These are phyloP conservation scores for Tympanuchus pallidicinctus DNA, from an alignment of 2,113 vertebrate genomes.

Conservation along the genomic window DNA sequence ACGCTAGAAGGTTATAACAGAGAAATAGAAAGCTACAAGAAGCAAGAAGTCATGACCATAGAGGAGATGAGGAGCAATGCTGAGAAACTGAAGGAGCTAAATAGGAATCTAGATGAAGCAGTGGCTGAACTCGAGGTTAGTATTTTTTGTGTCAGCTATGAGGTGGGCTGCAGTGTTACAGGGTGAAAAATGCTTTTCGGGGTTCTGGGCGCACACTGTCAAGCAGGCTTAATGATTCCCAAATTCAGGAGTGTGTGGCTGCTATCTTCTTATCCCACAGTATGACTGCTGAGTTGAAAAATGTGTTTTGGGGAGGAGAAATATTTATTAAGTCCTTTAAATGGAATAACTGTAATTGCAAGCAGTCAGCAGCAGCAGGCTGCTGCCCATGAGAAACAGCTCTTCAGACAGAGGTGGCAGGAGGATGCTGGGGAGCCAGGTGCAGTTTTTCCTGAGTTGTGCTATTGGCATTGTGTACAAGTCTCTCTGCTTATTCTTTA, in stretches of 20 bases:
- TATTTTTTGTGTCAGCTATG: neutral
- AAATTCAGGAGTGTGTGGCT: neutral
- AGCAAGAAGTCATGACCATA: constrained; percentile 75
- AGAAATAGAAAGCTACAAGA: constrained; percentile 85
- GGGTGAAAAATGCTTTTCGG: neutral
- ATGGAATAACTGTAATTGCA: neutral
- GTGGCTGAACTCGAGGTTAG: constrained; percentile 85
- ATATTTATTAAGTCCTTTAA: neutral
- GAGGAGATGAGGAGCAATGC: constrained; percentile 87
- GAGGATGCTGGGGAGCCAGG: neutral
- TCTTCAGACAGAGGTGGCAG: neutral
- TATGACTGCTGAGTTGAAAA: neutral
- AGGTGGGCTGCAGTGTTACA: neutral
- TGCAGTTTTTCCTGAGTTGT: neutral
- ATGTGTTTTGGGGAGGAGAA: neutral
- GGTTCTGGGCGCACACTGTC: neutral
- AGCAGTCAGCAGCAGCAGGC: neutral
- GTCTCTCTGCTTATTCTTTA: neutral
- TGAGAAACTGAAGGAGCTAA: constrained; percentile 80
- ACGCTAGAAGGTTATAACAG: constrained; percentile 76
- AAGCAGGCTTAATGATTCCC: neutral
- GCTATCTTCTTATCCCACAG: neutral
- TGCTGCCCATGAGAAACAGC: neutral
- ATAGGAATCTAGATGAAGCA: constrained; percentile 79
- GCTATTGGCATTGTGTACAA: neutral